Evolutionary conservation across 2,888 invertebrate genomes (phyloP), one percentile per base, ranked within the genome.

Genomic region (Drosophila sordidapex): DNA sequence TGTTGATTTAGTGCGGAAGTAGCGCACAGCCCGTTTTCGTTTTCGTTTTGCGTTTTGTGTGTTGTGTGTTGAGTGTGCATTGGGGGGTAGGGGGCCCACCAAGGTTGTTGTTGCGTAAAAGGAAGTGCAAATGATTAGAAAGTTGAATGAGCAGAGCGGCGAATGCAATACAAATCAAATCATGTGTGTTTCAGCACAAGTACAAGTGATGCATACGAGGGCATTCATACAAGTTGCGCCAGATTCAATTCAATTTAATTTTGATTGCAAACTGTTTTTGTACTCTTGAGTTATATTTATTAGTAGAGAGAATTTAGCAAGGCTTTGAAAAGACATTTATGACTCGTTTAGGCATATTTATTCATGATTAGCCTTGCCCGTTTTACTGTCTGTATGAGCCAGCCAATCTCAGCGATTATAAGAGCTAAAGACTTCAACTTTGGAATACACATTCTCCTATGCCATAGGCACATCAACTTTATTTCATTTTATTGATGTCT

Each of bases 61-160:
- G 40, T 56, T 61, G 43, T 63, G 27, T 46, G 33, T 40, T 38
- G 40, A 38, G 46, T 43, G 13, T 51, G 57, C 52, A 40, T 51
- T 59, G 10, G 8, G 8, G 0, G 38, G 8, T 2, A 1, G 21
- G 46, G 73, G 67, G 68, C 79, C 70, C 77, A 89, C 82, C 86
- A 85, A 87, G 90, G 90, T 88, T 85, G 83, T 80, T 88, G 88
- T 85, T 85, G 85, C 90, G 87, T 88, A 85, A 85, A 85, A 83
- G 85, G 85, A 85, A 85, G 85, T 85, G 85, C 89, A 86, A 85
- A 90, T 85, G 89, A 74, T 90, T 85, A 85, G 85, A 85, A 85
- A 85, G 85, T 85, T 78, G 74, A 68, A 66, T 71, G 87, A 62
- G 51, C 66, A 68, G 74, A 68, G 81, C 53, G 59, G 83, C 64